phyloP scores from a whole-genome alignment of 2,797 vertebrate species.

The Danio aesculapii region DNA sequence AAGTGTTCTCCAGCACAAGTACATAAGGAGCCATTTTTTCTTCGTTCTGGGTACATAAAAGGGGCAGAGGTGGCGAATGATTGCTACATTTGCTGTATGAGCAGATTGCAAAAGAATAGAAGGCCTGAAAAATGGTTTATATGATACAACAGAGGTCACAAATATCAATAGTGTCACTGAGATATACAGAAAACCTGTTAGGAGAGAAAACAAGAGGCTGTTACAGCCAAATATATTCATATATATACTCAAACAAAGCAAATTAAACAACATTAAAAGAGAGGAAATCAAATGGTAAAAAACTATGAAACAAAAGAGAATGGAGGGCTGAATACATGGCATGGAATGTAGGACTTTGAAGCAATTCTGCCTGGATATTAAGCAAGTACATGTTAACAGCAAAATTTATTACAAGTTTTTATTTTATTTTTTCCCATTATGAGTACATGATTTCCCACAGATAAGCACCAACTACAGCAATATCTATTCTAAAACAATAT shows the following conservation, averaged over 20 bases:
- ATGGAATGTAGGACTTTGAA: constrained; percentile 90
- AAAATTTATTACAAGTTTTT: constrained; percentile 82
- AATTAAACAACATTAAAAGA: constrained; percentile 67
- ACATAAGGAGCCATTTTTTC: constrained; percentile 92
- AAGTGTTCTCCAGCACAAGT: constrained; percentile 99
- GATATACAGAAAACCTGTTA: constrained; percentile 75
- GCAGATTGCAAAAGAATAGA: constrained; percentile 82
- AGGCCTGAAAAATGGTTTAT: constrained; percentile 87
- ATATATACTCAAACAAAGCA: constrained; percentile 17
- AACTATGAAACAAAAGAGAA: constrained; percentile 66
- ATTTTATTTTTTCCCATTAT: constrained; percentile 80
- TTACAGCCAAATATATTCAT: constrained; percentile 80
- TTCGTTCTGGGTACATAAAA: constrained; percentile 91
- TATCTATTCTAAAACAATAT: constrained; percentile 98
- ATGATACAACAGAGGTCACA: constrained; percentile 92
- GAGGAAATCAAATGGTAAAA: constrained; percentile 75
- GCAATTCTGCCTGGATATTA: constrained; percentile 75
- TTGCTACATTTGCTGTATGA: constrained; percentile 96
- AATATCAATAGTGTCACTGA: constrained; percentile 85
- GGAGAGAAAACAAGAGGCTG: constrained; percentile 89
- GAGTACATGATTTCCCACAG: constrained; percentile 95
- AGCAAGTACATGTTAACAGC: constrained; percentile 87
- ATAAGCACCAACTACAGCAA: constrained; percentile 99
- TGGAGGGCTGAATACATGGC: constrained; percentile 81
- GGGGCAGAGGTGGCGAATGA: constrained; percentile 84